These are phyloP conservation scores for Baccha elongata DNA, from an alignment of 2,888 invertebrate species.

Conservation along the genomic window DNA sequence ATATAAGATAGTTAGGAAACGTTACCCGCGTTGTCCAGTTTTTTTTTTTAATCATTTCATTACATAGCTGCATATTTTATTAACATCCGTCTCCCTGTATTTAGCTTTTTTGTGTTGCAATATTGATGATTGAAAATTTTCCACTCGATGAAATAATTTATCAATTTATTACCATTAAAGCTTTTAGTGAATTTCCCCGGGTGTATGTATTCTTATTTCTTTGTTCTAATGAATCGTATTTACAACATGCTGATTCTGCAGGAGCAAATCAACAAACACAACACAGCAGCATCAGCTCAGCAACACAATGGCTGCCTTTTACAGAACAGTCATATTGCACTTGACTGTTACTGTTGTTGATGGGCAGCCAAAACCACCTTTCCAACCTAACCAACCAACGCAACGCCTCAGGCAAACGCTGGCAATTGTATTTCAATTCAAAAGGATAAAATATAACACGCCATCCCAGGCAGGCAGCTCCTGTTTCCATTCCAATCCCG, in stretches of 20 bases:
- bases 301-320: constrained; percentile 21
- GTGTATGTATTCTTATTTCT: constrained; percentile 38
- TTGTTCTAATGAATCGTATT: constrained; percentile 42
- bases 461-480: constrained; percentile 41
- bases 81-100: no score
- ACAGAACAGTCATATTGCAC: constrained; percentile 45
- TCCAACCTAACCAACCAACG: not conserved
- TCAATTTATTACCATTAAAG: constrained; percentile 69
- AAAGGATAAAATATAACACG: constrained; percentile 51
- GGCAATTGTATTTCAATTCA: constrained; percentile 59
- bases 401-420: constrained; percentile 3
- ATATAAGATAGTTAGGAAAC: no score
- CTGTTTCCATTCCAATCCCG: constrained; percentile 10
- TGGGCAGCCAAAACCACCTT: constrained; percentile 1
- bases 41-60: no score
- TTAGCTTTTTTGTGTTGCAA: no score
- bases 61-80: no score
- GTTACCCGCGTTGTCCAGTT: no score
- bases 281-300: not conserved
- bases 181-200: constrained; percentile 34
- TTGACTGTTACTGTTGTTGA: constrained; percentile 48
- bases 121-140: constrained; percentile 66
- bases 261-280: constrained; percentile 35
- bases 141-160: constrained; percentile 69
- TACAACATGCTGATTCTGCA: constrained; percentile 33